A percentile compares a stretch with the other conserved stretches of the same genome.
phyloP scores from a whole-genome alignment of 1,140 invertebrate genomes.

The Pachypsylla venusta region DNA sequence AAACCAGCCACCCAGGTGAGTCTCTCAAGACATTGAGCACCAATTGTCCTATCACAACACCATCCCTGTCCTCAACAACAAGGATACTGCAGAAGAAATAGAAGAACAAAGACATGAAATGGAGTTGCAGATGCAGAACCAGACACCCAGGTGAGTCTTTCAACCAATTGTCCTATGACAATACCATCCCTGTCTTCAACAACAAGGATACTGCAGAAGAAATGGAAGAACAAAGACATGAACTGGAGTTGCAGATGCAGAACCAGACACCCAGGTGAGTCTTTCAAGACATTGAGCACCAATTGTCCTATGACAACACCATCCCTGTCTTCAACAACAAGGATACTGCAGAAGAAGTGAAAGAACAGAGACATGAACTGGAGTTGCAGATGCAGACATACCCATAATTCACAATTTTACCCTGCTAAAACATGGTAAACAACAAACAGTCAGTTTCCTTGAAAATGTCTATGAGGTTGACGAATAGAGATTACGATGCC shows the following conservation, averaged over 20 bases:
- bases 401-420: too few species aligned
- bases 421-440: too few species aligned
- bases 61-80: constrained; percentile 46
- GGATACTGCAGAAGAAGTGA: constrained; percentile 59
- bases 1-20: constrained; percentile 22
- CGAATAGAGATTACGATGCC: too few species aligned
- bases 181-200: constrained; percentile 41
- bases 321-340: constrained; percentile 48
- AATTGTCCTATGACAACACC: constrained; percentile 42
- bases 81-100: constrained; percentile 59
- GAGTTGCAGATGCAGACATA: constrained; percentile 33
- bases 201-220: constrained; percentile 62
- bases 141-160: constrained; percentile 23
- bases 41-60: constrained; percentile 43
- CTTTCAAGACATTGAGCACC: constrained; percentile 47
- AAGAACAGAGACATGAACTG: constrained; percentile 51
- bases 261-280: constrained; percentile 23
- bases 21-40: constrained; percentile 45
- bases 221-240: constrained; percentile 54
- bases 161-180: constrained; percentile 43
- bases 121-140: constrained; percentile 32
- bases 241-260: constrained; percentile 37
- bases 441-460: too few species aligned
- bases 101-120: constrained; percentile 53
- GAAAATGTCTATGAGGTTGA: too few species aligned